Percentiles rank a stretch among this genome's conserved stretches.
These are phyloP conservation scores for Etheostoma cragini DNA, from an alignment of 2,113 vertebrate genomes.

Conservation along the genomic window DNA sequence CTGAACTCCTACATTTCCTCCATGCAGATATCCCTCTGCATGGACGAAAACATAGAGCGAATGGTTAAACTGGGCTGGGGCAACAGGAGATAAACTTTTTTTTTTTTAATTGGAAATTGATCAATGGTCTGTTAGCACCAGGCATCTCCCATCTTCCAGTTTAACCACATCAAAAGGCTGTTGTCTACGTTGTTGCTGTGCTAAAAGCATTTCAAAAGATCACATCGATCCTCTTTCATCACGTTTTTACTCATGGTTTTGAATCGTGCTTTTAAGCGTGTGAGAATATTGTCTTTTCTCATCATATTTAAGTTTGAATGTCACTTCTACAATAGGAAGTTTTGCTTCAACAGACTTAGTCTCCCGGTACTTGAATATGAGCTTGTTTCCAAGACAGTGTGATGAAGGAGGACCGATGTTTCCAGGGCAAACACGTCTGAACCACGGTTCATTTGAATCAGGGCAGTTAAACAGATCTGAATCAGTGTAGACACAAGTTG, in stretches of 20 bases:
- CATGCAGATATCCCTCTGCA: not conserved
- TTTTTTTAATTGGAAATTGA: not conserved
- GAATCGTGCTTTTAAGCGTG: not conserved
- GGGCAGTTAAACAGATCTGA: not conserved
- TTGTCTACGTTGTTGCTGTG: not conserved
- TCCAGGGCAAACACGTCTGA: conserved; percentile 5
- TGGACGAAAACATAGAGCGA: not conserved
- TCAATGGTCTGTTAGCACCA: not conserved
- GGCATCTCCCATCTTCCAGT: conserved; percentile 22
- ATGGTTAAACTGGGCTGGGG: conserved; percentile 55
- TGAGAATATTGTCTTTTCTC: not conserved
- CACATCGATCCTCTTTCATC: conserved; percentile 43
- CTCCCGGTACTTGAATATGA: not conserved
- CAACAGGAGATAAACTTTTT: not conserved
- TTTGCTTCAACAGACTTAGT: not conserved
- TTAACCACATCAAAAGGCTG: conserved; percentile 24
- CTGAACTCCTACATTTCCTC: conserved; percentile 16
- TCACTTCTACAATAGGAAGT: not conserved
- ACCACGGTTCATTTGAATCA: not conserved
- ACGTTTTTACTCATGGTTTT: not conserved
- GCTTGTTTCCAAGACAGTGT: not conserved
- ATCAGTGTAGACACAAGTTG: not conserved
- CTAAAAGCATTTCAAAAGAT: conserved; percentile 30
- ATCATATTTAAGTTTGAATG: not conserved
- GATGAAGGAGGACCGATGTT: conserved; percentile 46